Base-by-base conservation (phyloP, 2,888 invertebrate species). In the Acanthoscelides obtectus region DNA sequence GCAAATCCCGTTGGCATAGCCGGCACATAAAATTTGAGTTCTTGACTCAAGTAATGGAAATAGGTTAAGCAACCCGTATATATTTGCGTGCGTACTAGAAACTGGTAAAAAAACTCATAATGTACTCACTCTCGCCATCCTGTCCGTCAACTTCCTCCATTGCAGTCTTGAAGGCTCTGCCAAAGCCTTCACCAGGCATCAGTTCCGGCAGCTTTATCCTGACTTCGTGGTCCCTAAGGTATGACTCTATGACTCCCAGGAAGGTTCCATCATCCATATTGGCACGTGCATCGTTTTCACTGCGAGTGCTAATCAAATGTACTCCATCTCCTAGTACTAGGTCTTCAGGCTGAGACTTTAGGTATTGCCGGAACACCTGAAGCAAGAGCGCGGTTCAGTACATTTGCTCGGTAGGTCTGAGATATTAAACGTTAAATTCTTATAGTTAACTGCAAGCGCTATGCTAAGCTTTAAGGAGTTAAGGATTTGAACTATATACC, bases 181-280 rank as follows among this genome's bases (percentile, higher is more conserved):
- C 85, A 73, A 86, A 82, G 75, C 90, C 90, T 21, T 89, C 89
- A 76, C 89, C 89, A 8, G 92, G 91, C 73, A 94, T 87, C 75
- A 94, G 83, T 80, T 90, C 91, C 0, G 91, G 90, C 70, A 94
- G 84, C 79, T 90, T 92, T 72, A 94, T 90, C 80, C 91, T 89
- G 20, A 94, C 82, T 81, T 94, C 94, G 76, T 93, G 92, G 1
- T 88, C 91, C 80, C 91, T 89, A 1, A 94, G 83, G 78, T 93
- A 93, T 78, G 88, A 89, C 20, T 92, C 88, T 79, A 93, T 85
- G 12, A 89, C 85, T 6, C 88, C 90, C 71, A 92, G 76, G 0
- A 88, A 81, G 0, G 88, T 86, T 65, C 88, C 88, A 75, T 89
- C 89, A 64, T 87, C 89, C 73, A 76, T 80, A 78, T 67, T 87